Evolutionary conservation across 2,113 vertebrate genomes (phyloP).

Genomic region (Actenoides lindsayi): DNA sequence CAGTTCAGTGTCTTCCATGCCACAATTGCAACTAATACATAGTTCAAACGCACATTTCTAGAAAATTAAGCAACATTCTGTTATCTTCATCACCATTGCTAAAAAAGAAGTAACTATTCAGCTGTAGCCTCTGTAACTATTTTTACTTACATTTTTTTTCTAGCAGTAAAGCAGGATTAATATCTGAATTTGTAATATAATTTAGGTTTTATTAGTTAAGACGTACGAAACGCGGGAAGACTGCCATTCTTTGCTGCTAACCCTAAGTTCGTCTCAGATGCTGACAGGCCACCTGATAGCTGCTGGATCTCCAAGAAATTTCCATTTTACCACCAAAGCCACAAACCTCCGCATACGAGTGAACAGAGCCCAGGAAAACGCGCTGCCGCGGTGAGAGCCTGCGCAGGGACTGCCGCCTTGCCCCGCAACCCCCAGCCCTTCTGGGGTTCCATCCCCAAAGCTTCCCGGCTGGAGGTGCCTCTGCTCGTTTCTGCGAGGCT

Average conservation of each 20-base stretch:
- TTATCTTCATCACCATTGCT: background rate
- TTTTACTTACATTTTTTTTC: background rate
- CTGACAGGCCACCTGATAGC: background rate
- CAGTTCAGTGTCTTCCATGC: background rate
- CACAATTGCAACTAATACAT: background rate
- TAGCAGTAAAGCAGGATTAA: background rate
- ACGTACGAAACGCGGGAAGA: background rate
- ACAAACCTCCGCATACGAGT: rapidly evolving
- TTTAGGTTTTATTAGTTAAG: background rate
- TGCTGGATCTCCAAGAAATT: background rate
- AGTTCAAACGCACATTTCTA: background rate
- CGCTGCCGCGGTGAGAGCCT: rapidly evolving
- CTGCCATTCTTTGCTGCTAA: background rate
- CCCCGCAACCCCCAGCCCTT: no score
- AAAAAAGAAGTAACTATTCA: background rate
- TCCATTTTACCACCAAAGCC: background rate
- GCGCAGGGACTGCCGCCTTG: background rate
- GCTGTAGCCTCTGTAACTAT: background rate
- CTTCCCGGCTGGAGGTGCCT: no score
- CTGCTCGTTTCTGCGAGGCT: background rate
- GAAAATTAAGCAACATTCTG: background rate
- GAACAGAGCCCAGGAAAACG: background rate
- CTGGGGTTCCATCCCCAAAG: no score
- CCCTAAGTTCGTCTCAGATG: background rate
- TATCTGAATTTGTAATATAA: background rate